Percentiles rank a stretch among this genome's conserved stretches.
phyloP scores from a whole-genome alignment of 2,888 invertebrate genomes.

The Phlogophora meticulosa region DNA sequence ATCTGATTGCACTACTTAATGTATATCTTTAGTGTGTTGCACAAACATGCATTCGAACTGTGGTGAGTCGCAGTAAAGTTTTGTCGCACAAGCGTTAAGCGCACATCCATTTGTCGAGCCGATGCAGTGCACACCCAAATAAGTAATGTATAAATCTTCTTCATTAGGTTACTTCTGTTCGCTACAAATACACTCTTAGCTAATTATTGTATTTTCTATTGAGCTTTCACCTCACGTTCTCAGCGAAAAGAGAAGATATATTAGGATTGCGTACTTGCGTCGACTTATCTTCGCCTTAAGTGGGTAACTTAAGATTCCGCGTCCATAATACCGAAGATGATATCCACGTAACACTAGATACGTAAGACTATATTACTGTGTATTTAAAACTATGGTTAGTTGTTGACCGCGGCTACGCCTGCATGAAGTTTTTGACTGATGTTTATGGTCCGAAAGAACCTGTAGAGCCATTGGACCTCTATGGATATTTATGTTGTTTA shows the following conservation, averaged over 20 bases:
- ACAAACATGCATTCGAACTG: not conserved
- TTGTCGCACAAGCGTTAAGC: no score
- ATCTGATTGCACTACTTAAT: no score
- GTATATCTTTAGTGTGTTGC: no score
- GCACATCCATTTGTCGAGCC: no score
- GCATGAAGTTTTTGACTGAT: not conserved
- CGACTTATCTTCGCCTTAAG: constrained; percentile 18
- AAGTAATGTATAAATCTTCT: no score
- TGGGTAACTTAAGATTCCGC: constrained; percentile 42
- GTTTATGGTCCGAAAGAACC: no score
- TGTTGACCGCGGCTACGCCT: not conserved
- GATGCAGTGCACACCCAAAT: no score
- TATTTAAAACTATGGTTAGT: not conserved
- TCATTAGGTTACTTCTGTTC: not conserved
- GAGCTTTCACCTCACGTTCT: constrained; percentile 10
- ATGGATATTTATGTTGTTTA: no score
- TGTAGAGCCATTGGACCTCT: no score
- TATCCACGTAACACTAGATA: constrained; percentile 31
- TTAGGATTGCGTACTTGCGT: constrained; percentile 30
- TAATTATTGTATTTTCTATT: not conserved
- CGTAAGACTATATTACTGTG: constrained; percentile 22
- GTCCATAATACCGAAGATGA: constrained; percentile 43
- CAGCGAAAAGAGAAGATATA: constrained; percentile 8
- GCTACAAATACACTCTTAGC: constrained; percentile 4
- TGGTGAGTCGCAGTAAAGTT: no score